Evolutionary conservation across 2,888 invertebrate species (phyloP), one percentile per base, ranked within the genome.

Genomic region (Pachymerium ferrugineum): DNA sequence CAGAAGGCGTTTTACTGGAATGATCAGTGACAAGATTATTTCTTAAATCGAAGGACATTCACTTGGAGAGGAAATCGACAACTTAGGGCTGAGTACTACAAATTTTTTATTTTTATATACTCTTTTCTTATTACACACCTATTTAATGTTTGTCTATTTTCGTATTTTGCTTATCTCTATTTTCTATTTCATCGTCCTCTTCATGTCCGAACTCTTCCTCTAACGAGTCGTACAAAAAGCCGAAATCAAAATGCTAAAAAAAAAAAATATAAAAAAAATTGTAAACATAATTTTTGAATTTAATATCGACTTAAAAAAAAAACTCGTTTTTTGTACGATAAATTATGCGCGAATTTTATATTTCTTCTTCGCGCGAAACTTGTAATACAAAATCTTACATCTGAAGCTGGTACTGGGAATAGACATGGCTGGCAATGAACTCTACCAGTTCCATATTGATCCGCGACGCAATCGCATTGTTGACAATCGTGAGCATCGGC

Each of bases 391-490:
- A n/a, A n/a, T 2, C 38, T 8, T 47, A 47, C 47, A 8, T 47
- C 47, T 1, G 47, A 47, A 1, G n/a, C 8, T 8, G 47, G 47
- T 16, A 2, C 22, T 1, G 47, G 47, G 22, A 47, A 47, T 19
- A 19, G 47, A 30, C 76, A 76, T 22, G 76, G 75, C 22, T 76
- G 76, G 25, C 76, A 76, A 35, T 76, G 74, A 3, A 75, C 35
- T 28, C 54, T 30, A 12, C 76, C 76, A 22, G 72, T 47, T 10
- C 74, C 76, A 22, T 72, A 54, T 5, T 70, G 19, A 4, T 88
- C 86, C 78, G 88, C 87, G 0, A 88, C 86, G 78, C 90, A 90
- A 79, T 90, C 90, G 80, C 90, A 90, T 30, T 85, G 85, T 79
- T 90, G 88, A 77, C 88, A 89, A 6, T 82, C 78, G 72, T 30